Conservation (phyloP, 2,888 invertebrate genomes). For the Eudasyphora cyanicolor region DNA sequence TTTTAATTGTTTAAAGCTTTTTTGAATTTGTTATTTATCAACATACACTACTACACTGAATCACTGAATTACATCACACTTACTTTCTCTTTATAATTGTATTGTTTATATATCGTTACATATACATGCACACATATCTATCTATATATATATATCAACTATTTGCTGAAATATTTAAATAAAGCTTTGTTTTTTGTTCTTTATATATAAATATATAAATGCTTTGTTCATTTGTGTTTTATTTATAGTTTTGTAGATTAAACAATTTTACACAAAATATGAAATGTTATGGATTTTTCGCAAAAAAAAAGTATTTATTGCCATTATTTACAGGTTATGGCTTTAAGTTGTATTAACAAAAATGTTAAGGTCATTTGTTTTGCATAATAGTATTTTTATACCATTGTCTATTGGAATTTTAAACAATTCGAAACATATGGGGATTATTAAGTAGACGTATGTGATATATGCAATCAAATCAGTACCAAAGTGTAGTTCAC, state of each 20-base stretch:
- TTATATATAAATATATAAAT: constrained; percentile 65
- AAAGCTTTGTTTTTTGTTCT: constrained; percentile 77
- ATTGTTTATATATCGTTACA: constrained; percentile 48
- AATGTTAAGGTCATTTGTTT: neutral
- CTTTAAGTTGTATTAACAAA: neutral
- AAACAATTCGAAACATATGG: too few relatives aligned
- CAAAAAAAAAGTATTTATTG: neutral
- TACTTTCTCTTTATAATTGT: constrained; percentile 50
- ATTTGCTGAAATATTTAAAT: constrained; percentile 68
- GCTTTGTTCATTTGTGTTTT: constrained; percentile 25
- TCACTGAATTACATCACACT: constrained; percentile 40
- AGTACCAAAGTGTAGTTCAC: too few relatives aligned
- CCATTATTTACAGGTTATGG: neutral
- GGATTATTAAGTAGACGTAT: too few relatives aligned
- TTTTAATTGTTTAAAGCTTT: constrained; percentile 54
- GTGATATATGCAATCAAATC: too few relatives aligned
- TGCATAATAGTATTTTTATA: too few relatives aligned
- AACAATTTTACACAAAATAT: neutral
- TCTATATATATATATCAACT: constrained; percentile 57
- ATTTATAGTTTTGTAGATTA: constrained; percentile 29
- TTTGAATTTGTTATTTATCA: constrained; percentile 58
- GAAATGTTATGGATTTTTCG: neutral
- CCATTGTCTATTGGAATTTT: too few relatives aligned
- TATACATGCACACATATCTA: constrained; percentile 47
- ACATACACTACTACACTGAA: neutral